Conservation (phyloP, 2,888 invertebrate species). For the Calliphora vomitoria region DNA sequence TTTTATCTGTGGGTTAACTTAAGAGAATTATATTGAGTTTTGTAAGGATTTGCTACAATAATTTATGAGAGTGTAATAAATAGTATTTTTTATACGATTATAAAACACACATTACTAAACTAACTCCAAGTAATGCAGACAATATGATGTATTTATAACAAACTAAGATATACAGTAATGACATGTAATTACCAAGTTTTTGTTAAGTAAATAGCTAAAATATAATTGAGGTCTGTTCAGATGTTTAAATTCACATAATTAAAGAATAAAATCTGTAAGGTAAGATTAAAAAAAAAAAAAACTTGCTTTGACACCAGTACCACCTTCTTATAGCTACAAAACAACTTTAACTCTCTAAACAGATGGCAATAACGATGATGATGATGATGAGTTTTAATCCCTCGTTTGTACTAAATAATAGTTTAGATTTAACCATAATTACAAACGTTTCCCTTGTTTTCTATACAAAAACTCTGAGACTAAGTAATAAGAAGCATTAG, state of each 20-base stretch:
- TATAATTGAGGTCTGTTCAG: background rate
- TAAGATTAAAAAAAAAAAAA: background rate
- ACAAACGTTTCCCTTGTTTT: slow-evolving; percentile 31
- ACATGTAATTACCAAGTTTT: too few species aligned
- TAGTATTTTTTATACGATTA: too few species aligned
- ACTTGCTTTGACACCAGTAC: background rate
- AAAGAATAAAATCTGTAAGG: background rate
- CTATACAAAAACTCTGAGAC: background rate
- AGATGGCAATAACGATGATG: background rate
- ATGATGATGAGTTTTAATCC: slow-evolving; percentile 39
- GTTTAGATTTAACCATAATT: slow-evolving; percentile 46
- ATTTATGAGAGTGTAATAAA: too few species aligned
- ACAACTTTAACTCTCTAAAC: background rate
- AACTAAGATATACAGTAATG: too few species aligned
- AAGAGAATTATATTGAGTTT: too few species aligned
- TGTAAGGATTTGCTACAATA: too few species aligned
- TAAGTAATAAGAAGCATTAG: slow-evolving; percentile 4
- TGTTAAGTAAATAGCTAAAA: too few species aligned
- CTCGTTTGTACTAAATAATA: background rate
- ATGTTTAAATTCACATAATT: slow-evolving; percentile 31
- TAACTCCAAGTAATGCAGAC: too few species aligned
- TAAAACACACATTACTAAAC: too few species aligned
- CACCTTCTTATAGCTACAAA: too few species aligned
- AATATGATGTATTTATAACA: too few species aligned
- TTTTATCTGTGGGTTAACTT: too few species aligned